These are phyloP conservation scores for Dendroctonus ponderosae DNA, from an alignment of 1,140 invertebrate genomes.

Conservation along the genomic window DNA sequence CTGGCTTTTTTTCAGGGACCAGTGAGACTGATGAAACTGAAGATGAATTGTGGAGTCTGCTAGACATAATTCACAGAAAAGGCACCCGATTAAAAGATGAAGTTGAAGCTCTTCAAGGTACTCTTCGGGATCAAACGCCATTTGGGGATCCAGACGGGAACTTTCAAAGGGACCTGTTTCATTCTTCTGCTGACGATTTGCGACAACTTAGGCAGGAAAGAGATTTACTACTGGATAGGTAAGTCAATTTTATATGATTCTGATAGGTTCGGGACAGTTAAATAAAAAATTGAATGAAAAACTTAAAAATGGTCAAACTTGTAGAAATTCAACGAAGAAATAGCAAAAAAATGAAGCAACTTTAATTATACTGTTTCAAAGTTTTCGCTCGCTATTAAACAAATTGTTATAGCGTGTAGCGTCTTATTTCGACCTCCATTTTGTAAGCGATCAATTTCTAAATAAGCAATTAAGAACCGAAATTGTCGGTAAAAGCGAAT, in stretches of 20 bases:
- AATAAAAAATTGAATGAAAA: too few relatives aligned
- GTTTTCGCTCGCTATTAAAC: too few relatives aligned
- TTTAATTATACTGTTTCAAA: too few relatives aligned
- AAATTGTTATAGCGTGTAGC: too few relatives aligned
- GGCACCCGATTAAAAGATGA: constrained; percentile 74
- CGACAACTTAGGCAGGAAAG: constrained; percentile 64
- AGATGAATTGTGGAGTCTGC: constrained; percentile 79
- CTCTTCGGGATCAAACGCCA: constrained; percentile 49
- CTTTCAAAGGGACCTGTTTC: constrained; percentile 54
- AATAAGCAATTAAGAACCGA: too few relatives aligned
- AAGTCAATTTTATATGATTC: not conserved
- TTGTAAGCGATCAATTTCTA: too few relatives aligned
- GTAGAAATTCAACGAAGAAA: too few relatives aligned
- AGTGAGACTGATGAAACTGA: constrained; percentile 58
- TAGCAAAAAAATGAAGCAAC: too few relatives aligned
- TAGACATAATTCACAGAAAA: constrained; percentile 81
- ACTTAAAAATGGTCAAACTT: too few relatives aligned
- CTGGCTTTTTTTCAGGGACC: constrained; percentile 9
- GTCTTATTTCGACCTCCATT: too few relatives aligned
- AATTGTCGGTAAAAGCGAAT: too few relatives aligned
- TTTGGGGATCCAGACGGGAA: constrained; percentile 53
- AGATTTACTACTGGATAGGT: constrained; percentile 63
- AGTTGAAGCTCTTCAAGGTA: constrained; percentile 61
- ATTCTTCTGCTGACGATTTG: constrained; percentile 51
- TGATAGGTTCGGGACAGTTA: too few relatives aligned